Conservation (phyloP, 2,797 vertebrate genomes). For the Poecile montanus region DNA sequence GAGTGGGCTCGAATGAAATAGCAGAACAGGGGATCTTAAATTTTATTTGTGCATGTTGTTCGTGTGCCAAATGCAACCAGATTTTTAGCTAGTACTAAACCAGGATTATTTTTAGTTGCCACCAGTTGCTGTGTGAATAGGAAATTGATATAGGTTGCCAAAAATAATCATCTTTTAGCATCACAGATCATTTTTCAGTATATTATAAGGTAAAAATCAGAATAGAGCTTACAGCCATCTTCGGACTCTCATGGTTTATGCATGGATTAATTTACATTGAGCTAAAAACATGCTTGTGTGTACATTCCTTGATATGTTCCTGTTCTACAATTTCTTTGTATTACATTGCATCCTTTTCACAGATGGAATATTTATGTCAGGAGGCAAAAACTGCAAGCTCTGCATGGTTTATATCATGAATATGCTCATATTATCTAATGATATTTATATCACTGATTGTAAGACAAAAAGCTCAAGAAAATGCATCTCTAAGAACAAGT, state of each 20-base stretch:
- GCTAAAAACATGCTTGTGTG: neutral
- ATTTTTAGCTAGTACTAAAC: conserved; percentile 52
- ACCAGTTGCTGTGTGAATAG: conserved; percentile 77
- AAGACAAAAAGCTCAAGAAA: neutral
- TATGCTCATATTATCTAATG: neutral
- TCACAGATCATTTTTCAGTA: conserved; percentile 31
- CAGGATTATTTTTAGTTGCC: conserved; percentile 74
- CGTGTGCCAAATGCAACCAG: conserved; percentile 21
- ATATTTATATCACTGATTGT: neutral
- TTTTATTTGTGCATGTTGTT: conserved; percentile 17
- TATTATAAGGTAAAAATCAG: conserved; percentile 40
- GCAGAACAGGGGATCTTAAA: conserved; percentile 34
- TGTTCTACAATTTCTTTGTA: conserved; percentile 41
- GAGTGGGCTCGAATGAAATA: conserved; percentile 64
- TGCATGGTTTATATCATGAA: neutral
- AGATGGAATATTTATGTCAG: neutral
- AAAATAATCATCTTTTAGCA: conserved; percentile 69
- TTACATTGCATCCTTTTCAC: conserved; percentile 7
- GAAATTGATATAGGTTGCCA: conserved; percentile 64
- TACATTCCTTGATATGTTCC: conserved; percentile 1
- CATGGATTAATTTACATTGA: conserved; percentile 13
- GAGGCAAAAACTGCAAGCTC: conserved; percentile 18
- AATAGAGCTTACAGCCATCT: neutral
- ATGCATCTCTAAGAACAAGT: neutral
- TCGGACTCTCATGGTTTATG: conserved; percentile 4